Conservation (phyloP, 2,888 invertebrate species). For the Auanema sp. region DNA sequence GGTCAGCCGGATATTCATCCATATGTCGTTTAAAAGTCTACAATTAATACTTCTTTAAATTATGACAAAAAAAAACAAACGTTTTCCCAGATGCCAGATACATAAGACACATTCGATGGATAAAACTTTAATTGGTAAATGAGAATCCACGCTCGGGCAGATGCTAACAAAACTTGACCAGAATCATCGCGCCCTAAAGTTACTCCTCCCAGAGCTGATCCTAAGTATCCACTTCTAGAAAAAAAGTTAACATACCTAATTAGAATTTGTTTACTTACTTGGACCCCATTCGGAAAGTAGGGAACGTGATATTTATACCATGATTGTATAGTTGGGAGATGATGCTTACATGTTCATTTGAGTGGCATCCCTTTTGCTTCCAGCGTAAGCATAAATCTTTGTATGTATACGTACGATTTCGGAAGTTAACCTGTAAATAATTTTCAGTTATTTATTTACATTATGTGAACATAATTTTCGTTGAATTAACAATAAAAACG, state of each 20-base stretch:
- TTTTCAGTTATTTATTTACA: background rate
- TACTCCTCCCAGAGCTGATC: slow-evolving; percentile 48
- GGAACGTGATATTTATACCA: slow-evolving; percentile 53
- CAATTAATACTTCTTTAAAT: slow-evolving; percentile 7
- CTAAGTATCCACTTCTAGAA: slow-evolving; percentile 49
- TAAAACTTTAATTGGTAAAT: slow-evolving; percentile 54
- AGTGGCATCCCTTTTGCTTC: slow-evolving; percentile 37
- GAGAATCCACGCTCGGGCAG: slow-evolving; percentile 55
- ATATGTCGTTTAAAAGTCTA: slow-evolving; percentile 45
- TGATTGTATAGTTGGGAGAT: slow-evolving; percentile 44
- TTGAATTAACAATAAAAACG: background rate
- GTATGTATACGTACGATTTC: slow-evolving; percentile 39
- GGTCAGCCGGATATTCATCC: slow-evolving; percentile 38
- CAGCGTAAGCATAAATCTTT: slow-evolving; percentile 48
- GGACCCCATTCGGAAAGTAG: slow-evolving; percentile 44
- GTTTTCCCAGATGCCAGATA: slow-evolving; percentile 51
- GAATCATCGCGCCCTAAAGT: slow-evolving; percentile 34
- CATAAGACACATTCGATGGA: slow-evolving; percentile 41
- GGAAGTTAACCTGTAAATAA: slow-evolving; percentile 25
- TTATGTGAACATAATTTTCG: background rate
- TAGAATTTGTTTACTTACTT: too few relatives aligned
- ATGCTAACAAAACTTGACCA: slow-evolving; percentile 36
- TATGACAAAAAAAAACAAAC: too few relatives aligned
- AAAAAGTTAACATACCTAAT: too few relatives aligned
- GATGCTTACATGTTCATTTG: slow-evolving; percentile 43